Evolutionary conservation across 2,113 vertebrate genomes (phyloP).

Genomic region (Puffinus mauretanicus): DNA sequence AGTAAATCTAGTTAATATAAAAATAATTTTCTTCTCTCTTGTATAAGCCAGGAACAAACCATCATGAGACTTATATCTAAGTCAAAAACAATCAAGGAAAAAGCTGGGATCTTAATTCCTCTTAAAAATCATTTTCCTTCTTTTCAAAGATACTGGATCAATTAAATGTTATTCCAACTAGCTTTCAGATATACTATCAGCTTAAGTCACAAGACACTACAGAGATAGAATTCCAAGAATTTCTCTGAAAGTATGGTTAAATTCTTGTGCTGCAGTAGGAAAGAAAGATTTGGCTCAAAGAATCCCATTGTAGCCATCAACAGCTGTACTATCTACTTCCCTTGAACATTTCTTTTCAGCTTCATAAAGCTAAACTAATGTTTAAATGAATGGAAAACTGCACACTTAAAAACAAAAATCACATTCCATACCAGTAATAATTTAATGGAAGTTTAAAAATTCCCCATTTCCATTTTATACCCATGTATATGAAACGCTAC

Average conservation of each 20-base stretch:
- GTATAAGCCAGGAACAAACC: neutral
- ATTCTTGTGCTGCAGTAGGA: neutral
- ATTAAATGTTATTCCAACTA: neutral
- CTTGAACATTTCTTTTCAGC: neutral
- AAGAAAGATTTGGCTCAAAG: neutral
- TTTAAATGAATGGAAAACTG: neutral
- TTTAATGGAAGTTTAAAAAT: neutral
- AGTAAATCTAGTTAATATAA: neutral
- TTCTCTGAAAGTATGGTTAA: neutral
- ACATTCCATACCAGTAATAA: neutral
- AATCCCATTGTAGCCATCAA: neutral
- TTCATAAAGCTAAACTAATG: neutral
- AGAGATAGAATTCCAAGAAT: neutral
- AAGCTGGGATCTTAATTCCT: neutral
- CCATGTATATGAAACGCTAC: accelerated
- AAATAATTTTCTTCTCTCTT: neutral
- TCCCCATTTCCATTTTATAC: neutral
- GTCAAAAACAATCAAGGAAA: neutral
- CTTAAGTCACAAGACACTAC: neutral
- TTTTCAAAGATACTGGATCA: neutral
- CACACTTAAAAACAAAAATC: neutral
- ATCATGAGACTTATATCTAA: neutral
- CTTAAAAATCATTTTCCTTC: neutral
- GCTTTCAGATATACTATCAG: neutral
- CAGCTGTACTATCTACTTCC: neutral